phyloP scores from a whole-genome alignment of 2,113 vertebrate genomes.

The Malurus elegans region DNA sequence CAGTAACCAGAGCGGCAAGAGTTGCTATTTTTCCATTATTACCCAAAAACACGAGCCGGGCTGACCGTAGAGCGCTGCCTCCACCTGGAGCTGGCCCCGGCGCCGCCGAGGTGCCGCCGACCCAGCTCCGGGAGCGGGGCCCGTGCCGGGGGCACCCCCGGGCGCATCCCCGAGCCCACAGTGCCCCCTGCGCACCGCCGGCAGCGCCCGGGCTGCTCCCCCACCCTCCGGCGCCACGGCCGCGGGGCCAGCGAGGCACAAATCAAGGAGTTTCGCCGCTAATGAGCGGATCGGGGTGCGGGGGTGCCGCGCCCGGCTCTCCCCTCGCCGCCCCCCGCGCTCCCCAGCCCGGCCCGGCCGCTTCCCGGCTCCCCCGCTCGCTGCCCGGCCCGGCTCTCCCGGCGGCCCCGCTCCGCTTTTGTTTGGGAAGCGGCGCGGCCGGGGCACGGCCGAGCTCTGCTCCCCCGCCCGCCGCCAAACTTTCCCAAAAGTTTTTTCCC shows the following conservation, averaged over 20 bases:
- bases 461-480: background rate
- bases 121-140: background rate
- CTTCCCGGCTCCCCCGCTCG: background rate
- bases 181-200: background rate
- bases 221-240: background rate
- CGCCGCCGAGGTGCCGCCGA: background rate
- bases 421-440: background rate
- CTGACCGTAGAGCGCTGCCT: background rate
- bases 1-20: background rate
- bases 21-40: background rate
- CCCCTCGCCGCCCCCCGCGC: background rate
- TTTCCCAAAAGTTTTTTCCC: background rate
- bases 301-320: background rate
- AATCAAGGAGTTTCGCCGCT: fast-evolving
- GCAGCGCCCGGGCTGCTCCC: background rate
- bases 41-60: background rate
- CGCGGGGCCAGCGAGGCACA: background rate
- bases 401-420: conserved; percentile 6
- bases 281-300: fast-evolving
- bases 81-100: conserved; percentile 27
- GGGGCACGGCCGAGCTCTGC: background rate
- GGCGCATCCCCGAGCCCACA: conserved; percentile 11
- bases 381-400: background rate
- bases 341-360: background rate
- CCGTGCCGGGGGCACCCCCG: background rate